These are phyloP conservation scores for Huso huso DNA, from an alignment of 2,797 vertebrate genomes.

Conservation along the genomic window DNA sequence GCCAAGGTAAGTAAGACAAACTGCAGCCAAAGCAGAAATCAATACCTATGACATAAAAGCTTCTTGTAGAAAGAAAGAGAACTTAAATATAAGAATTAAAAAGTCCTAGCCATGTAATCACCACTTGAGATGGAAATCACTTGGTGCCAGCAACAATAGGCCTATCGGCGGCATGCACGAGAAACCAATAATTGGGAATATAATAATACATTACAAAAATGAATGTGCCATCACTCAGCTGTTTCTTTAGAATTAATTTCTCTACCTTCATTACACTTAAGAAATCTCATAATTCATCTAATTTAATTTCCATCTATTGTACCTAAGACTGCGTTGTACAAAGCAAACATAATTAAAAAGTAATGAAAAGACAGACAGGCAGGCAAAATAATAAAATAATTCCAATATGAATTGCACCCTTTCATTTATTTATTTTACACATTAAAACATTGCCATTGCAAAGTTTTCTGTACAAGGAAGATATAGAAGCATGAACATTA, in stretches of 20 bases:
- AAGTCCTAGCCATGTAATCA: not conserved
- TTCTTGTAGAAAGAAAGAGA: slow-evolving; percentile 3
- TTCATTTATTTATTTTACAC: too few relatives aligned
- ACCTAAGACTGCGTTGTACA: not conserved
- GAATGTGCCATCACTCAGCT: slow-evolving; percentile 3
- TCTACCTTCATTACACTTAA: slow-evolving; percentile 3
- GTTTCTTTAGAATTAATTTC: slow-evolving; percentile 5
- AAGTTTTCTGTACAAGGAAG: too few relatives aligned
- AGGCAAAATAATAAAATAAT: not conserved
- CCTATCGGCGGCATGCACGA: not conserved
- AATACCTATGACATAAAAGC: slow-evolving; percentile 29
- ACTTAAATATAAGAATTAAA: not conserved
- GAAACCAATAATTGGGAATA: slow-evolving; percentile 7
- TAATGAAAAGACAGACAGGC: not conserved
- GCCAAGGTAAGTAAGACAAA: slow-evolving; percentile 47
- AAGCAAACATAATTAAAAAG: slow-evolving; percentile 2
- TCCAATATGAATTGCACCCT: too few relatives aligned
- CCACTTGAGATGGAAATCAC: slow-evolving; percentile 1
- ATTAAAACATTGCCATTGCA: too few relatives aligned
- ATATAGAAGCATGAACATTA: too few relatives aligned
- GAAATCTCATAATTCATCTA: slow-evolving; percentile 12
- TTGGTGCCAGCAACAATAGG: not conserved
- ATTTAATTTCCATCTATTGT: slow-evolving; percentile 3
- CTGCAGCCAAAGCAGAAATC: slow-evolving; percentile 39
- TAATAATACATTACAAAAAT: slow-evolving; percentile 12